A percentile compares a stretch with the other conserved stretches of the same genome.
Evolutionary conservation across 53 echinoderm and acorn worm species (phyloP).

Genomic region (Crossaster papposus): DNA sequence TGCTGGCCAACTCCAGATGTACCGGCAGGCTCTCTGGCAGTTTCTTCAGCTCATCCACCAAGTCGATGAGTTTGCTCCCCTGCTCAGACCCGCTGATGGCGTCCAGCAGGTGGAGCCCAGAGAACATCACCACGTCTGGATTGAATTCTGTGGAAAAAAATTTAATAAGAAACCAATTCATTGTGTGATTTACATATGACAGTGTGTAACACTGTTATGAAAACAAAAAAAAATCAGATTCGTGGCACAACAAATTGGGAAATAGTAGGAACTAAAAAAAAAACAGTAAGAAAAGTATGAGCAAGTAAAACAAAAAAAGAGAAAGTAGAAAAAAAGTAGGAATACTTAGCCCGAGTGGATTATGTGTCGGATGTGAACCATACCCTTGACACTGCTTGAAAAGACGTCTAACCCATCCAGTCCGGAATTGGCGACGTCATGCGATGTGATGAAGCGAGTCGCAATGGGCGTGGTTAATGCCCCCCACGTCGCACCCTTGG

Average conservation of each 20-base stretch:
- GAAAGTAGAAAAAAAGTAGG: neutral
- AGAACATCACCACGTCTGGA: conserved; percentile 89
- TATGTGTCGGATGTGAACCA: neutral
- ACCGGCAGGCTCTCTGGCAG: conserved; percentile 75
- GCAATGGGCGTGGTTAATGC: conserved; percentile 69
- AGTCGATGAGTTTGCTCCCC: conserved; percentile 50
- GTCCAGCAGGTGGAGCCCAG: conserved; percentile 92
- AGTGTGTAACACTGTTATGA: too few relatives aligned
- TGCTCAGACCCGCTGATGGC: conserved; percentile 56
- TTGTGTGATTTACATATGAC: too few relatives aligned
- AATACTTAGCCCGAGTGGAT: too few relatives aligned
- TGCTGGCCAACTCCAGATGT: conserved; percentile 93
- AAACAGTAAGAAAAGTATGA: too few relatives aligned
- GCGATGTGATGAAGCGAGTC: conserved; percentile 89
- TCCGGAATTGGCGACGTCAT: conserved; percentile 84
- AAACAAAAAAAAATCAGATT: too few relatives aligned
- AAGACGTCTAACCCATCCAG: conserved; percentile 75
- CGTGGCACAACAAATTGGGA: too few relatives aligned
- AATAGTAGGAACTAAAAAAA: too few relatives aligned
- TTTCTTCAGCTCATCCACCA: conserved; percentile 55
- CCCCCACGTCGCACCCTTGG: conserved; percentile 87
- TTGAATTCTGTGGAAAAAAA: conserved; percentile 66
- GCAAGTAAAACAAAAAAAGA: too few relatives aligned
- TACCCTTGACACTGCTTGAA: conserved; percentile 77
- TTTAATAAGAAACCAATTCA: neutral